These are phyloP conservation scores for Drosophila dives DNA, from an alignment of 2,888 invertebrate genomes.

Conservation along the genomic window DNA sequence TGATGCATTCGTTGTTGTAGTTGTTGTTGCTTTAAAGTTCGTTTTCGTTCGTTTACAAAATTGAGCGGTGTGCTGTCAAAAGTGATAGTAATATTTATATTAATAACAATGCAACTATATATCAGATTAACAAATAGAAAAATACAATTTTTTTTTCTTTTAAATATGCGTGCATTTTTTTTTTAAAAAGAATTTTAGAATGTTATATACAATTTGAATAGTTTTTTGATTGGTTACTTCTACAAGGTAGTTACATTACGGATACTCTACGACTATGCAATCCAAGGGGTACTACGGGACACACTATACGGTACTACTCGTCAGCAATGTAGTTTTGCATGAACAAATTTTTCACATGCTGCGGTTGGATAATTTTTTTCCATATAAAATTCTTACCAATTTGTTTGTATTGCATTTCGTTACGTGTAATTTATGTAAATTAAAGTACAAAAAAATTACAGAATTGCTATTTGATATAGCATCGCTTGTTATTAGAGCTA, in stretches of 20 bases:
- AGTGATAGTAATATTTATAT: background rate
- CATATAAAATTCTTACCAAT: constrained; percentile 71
- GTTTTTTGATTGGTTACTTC: constrained; percentile 25
- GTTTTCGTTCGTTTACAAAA: constrained; percentile 79
- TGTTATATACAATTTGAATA: constrained; percentile 62
- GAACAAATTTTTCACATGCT: constrained; percentile 67
- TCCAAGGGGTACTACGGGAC: constrained; percentile 44
- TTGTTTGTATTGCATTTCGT: constrained; percentile 70
- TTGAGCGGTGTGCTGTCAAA: constrained; percentile 76
- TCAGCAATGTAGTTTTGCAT: constrained; percentile 64
- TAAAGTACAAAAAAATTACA: constrained; percentile 76
- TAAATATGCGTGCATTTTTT: constrained; percentile 53
- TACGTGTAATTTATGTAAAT: constrained; percentile 78
- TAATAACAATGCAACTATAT: constrained; percentile 6
- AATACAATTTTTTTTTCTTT: constrained; percentile 4
- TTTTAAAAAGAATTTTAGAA: constrained; percentile 26
- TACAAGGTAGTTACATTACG: constrained; percentile 15
- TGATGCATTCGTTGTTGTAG: constrained; percentile 70
- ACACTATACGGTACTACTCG: constrained; percentile 55
- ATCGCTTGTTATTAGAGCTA: constrained; percentile 77
- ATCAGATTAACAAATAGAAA: constrained; percentile 19
- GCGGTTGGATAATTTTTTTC: constrained; percentile 13
- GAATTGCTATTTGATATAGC: constrained; percentile 72
- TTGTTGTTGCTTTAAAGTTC: constrained; percentile 56
- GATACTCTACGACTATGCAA: constrained; percentile 36